Percentiles rank a stretch among this genome's conserved stretches.
Conservation (phyloP, 2,113 vertebrate genomes). For the Megaceryle torquata region DNA sequence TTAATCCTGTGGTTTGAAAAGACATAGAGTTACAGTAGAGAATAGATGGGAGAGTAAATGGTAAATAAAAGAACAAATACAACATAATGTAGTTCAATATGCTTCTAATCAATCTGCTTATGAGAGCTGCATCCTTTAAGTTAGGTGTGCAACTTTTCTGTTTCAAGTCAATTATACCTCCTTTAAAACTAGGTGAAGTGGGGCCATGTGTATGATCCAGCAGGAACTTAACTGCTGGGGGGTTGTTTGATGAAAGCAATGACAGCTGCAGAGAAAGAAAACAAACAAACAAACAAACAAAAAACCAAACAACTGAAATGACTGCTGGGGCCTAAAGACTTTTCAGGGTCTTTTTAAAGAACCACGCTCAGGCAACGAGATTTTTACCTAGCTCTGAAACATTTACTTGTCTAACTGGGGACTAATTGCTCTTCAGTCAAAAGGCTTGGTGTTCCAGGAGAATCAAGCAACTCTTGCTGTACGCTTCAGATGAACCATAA, state of each 20-base stretch:
- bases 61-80: constrained; percentile 61
- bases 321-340: background rate
- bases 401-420: background rate
- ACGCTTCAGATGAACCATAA: background rate
- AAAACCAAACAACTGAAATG: background rate
- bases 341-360: background rate
- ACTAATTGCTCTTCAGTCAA: background rate
- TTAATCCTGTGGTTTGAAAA: constrained; percentile 60
- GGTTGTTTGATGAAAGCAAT: background rate
- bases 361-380: accelerated
- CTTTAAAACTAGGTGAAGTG: background rate
- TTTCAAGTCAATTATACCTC: constrained; percentile 7
- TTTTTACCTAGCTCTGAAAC: background rate
- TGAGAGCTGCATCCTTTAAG: constrained; percentile 5
- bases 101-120: constrained; percentile 46
- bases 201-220: too few relatives aligned
- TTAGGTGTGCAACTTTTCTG: background rate
- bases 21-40: constrained; percentile 22
- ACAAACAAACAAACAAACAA: too few relatives aligned
- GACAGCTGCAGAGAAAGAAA: background rate
- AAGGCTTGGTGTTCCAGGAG: background rate
- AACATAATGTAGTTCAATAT: background rate
- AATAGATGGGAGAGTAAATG: background rate
- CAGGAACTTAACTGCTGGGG: background rate
- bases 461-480: background rate